Conservation (phyloP, 2,888 invertebrate species). For the Drosophila pseudotalamancana region DNA sequence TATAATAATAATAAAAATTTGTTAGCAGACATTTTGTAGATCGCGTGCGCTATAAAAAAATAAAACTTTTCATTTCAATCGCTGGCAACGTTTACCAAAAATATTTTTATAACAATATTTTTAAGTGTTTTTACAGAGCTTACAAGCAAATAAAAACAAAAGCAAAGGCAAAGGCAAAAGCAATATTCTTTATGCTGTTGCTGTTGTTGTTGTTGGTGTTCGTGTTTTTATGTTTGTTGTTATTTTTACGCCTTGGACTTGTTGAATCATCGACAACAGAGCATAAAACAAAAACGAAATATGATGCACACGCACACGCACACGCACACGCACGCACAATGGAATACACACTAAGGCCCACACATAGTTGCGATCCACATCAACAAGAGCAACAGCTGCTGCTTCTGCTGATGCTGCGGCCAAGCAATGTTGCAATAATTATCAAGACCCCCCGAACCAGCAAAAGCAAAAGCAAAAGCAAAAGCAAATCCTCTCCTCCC, state of each 20-base stretch:
- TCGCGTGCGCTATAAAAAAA: conserved; percentile 38
- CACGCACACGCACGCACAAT: neutral
- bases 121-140: conserved; percentile 64
- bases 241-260: conserved; percentile 67
- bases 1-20: conserved; percentile 26
- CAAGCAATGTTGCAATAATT: conserved; percentile 67
- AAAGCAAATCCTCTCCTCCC: neutral
- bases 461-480: neutral
- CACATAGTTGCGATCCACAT: conserved; percentile 30
- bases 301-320: conserved; percentile 48
- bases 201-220: conserved; percentile 14
- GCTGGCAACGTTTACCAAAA: conserved; percentile 39
- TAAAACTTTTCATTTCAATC: conserved; percentile 46
- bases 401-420: conserved; percentile 23
- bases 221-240: conserved; percentile 51
- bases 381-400: conserved; percentile 22
- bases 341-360: conserved; percentile 2
- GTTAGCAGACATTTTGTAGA: conserved; percentile 31
- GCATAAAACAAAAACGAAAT: conserved; percentile 58
- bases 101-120: conserved; percentile 70
- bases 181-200: no score
- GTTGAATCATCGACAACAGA: conserved; percentile 61
- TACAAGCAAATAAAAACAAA: conserved; percentile 1
- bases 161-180: neutral
- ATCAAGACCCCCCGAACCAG: conserved; percentile 44